Evolutionary conservation across 2,888 invertebrate genomes (phyloP).

Genomic region (Bombyx huttoni): DNA sequence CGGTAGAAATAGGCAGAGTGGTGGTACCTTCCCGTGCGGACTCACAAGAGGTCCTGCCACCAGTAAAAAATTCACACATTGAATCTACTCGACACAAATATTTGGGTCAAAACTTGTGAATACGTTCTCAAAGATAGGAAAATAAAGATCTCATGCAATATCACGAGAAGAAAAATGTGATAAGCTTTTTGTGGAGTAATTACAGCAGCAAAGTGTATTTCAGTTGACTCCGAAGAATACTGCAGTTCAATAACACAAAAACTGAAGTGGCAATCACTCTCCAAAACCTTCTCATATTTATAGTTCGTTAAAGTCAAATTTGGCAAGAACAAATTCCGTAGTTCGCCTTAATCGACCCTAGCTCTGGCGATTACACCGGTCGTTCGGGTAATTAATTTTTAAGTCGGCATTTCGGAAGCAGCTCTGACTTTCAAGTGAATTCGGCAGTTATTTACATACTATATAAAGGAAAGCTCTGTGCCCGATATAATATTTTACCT

Average conservation of each 20-base stretch:
- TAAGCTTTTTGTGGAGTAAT: slow-evolving; percentile 41
- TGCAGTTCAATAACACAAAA: slow-evolving; percentile 25
- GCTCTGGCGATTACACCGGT: slow-evolving; percentile 64
- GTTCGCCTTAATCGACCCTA: slow-evolving; percentile 49
- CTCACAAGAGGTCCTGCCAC: no score
- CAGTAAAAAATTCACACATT: no score
- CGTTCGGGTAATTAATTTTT: slow-evolving; percentile 72
- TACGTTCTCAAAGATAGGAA: no score
- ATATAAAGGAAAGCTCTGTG: slow-evolving; percentile 14
- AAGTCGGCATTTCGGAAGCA: slow-evolving; percentile 56
- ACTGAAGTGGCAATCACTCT: slow-evolving; percentile 26
- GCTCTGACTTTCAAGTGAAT: slow-evolving; percentile 54
- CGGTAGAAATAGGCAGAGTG: no score
- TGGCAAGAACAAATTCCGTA: slow-evolving; percentile 28
- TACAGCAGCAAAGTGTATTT: slow-evolving; percentile 42
- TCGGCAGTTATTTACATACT: slow-evolving; percentile 50
- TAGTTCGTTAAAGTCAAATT: slow-evolving; percentile 33
- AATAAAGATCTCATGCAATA: no score
- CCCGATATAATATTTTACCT: neutral
- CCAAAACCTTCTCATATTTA: slow-evolving; percentile 34
- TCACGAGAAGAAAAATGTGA: slow-evolving; percentile 47
- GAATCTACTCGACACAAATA: no score
- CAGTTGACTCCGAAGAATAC: slow-evolving; percentile 39
- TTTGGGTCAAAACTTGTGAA: no score
- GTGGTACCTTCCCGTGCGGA: no score